A percentile compares a stretch with the other conserved stretches of the same genome.
Conservation (phyloP, 2,888 invertebrate genomes). For the Steinernema hermaphroditum region DNA sequence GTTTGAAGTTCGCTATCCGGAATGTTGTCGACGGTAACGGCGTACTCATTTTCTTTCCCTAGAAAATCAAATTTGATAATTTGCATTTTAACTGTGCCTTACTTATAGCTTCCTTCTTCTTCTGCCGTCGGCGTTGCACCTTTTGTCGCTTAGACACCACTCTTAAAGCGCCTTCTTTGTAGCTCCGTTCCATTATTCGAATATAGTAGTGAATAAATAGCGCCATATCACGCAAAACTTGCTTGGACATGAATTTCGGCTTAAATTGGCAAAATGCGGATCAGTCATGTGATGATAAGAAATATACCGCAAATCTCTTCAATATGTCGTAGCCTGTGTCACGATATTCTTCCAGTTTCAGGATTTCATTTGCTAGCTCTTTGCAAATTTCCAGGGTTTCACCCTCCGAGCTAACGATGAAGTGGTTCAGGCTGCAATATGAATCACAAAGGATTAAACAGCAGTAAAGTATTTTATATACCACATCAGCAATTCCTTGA, state of each 20-base stretch:
- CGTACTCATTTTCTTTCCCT: conserved; percentile 42
- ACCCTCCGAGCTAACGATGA: conserved; percentile 36
- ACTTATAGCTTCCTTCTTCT: conserved; percentile 13
- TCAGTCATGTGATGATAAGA: too few relatives aligned
- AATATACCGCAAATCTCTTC: conserved; percentile 48
- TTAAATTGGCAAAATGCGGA: too few relatives aligned
- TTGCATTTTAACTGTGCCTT: too few relatives aligned
- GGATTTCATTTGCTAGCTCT: conserved; percentile 47
- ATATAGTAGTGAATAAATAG: conserved; percentile 69
- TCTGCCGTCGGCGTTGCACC: conserved; percentile 14
- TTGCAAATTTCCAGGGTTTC: conserved; percentile 41
- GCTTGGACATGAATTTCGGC: conserved; percentile 79
- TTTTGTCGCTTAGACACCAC: conserved; percentile 36
- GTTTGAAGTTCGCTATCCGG: conserved; percentile 61
- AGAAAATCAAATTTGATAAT: neutral
- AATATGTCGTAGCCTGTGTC: conserved; percentile 50
- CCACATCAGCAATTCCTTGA: conserved; percentile 82
- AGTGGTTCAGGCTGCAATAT: conserved; percentile 40
- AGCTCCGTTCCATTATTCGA: conserved; percentile 68
- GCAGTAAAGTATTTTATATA: too few relatives aligned
- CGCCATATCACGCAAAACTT: conserved; percentile 67
- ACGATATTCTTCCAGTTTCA: conserved; percentile 59
- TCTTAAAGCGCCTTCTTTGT: conserved; percentile 59
- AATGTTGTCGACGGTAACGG: neutral
- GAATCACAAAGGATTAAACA: too few relatives aligned